Evolutionary conservation across 2,113 vertebrate genomes (phyloP), one percentile per base, ranked within the genome.

Genomic region (Papio anubis): DNA sequence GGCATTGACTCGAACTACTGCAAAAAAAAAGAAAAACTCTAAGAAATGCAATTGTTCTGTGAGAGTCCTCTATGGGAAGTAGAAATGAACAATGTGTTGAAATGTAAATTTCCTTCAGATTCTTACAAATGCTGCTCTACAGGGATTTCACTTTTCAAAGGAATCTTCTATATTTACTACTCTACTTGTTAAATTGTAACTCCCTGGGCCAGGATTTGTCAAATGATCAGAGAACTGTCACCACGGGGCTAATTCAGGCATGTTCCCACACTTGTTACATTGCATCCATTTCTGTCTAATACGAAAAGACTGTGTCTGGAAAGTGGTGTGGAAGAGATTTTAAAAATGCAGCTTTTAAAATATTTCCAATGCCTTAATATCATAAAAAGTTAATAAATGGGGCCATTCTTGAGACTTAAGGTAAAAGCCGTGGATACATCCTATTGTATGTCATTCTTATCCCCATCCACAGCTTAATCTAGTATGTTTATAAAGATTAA

Each of bases 81-180:
- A 93, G 85, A 85, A 94, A 48, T 80, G 94, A 78, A 84, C 91
- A 97, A 88, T 66, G 45, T 93, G 88, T 93, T 97, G 75, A 90
- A 96, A 98, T 98, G 95, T 85, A 98, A 97, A 96, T 98, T 98
- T 97, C 64, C 87, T 94, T 97, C 50, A 76, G 88, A 96, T 66
- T 95, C 59, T 96, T 94, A 94, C 35, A 96, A 98, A 97, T 93
- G 50, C 38, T 23, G 57, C 94, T 52, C 93, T 72, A 10, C 21
- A 52, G 72, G 70, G 92, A 93, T 97, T 97, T 97, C n/a, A 70
- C n/a, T 97, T 97, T 97, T 96, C 95, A 96, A 96, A 86, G n/a
- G 43, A 66, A 59, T 97, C 70, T 93, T 72, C 97, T 97, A 45
- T 94, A 83, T 97, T 97, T 97, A 92, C 92, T 84, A 55, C 55